Conservation (phyloP, 2,888 invertebrate species). For the Drosophila borealis region DNA sequence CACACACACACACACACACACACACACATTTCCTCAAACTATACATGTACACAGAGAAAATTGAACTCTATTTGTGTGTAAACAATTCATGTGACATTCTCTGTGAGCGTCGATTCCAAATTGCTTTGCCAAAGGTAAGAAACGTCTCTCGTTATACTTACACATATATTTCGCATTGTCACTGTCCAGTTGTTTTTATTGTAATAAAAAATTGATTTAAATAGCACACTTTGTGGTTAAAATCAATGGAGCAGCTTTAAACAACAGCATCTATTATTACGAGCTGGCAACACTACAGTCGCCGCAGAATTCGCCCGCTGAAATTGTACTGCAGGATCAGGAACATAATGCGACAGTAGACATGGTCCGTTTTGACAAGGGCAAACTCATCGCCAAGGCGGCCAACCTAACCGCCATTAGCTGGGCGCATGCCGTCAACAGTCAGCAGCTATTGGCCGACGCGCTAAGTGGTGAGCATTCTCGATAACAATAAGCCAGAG, state of each 20-base stretch:
- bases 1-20: slow-evolving; percentile 3
- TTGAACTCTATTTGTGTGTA: slow-evolving; percentile 30
- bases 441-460: slow-evolving; percentile 87
- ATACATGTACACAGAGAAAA: slow-evolving; percentile 23
- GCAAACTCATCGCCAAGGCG: slow-evolving; percentile 37
- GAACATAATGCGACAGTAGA: slow-evolving; percentile 17
- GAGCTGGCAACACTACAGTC: slow-evolving; percentile 15
- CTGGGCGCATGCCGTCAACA: slow-evolving; percentile 96
- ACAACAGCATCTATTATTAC: slow-evolving; percentile 48
- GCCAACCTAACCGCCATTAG: slow-evolving; percentile 89
- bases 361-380: slow-evolving; percentile 45
- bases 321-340: slow-evolving; percentile 30
- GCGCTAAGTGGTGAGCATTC: slow-evolving; percentile 87
- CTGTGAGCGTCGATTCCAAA: slow-evolving; percentile 15
- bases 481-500: not conserved
- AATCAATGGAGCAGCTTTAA: slow-evolving; percentile 57
- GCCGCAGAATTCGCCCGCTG: not conserved
- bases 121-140: slow-evolving; percentile 28
- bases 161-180: slow-evolving; percentile 6
- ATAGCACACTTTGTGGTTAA: slow-evolving; percentile 42
- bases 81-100: slow-evolving; percentile 51
- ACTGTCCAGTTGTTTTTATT: slow-evolving; percentile 3
- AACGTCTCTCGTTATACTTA: not conserved
- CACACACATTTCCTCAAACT: slow-evolving; percentile 8
- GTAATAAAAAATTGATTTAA: slow-evolving; percentile 16